These are phyloP conservation scores for Cyrtorhinus lividipennis DNA, from an alignment of 1,140 invertebrate genomes.

Conservation along the genomic window DNA sequence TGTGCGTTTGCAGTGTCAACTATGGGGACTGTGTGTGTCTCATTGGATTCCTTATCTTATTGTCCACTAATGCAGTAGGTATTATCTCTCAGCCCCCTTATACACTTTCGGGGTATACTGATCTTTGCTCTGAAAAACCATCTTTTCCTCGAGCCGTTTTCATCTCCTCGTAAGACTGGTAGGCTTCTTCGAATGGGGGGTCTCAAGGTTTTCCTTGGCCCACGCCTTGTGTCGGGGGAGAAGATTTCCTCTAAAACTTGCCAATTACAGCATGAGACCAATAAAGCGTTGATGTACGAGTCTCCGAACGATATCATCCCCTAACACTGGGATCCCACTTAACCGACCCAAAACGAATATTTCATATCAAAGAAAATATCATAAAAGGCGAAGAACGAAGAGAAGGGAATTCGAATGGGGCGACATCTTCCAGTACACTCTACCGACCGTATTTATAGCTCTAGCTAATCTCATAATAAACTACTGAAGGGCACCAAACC, in stretches of 20 bases:
- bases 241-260: not conserved
- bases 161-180: not conserved
- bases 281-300: constrained; percentile 1
- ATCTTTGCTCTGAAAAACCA: not conserved
- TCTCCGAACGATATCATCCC: not conserved
- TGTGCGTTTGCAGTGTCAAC: not conserved
- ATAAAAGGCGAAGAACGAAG: not conserved
- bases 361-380: constrained; percentile 4
- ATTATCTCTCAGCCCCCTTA: not conserved
- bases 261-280: not conserved
- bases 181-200: not conserved
- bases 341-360: not conserved
- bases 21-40: not conserved
- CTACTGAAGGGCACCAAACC: not conserved
- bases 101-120: not conserved
- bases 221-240: not conserved
- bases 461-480: constrained; percentile 1
- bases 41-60: not conserved
- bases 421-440: not conserved
- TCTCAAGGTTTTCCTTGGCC: not conserved
- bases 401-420: too few species aligned
- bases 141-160: not conserved
- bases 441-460: not conserved
- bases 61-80: constrained; percentile 2
- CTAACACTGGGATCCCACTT: not conserved